phyloP scores from a whole-genome alignment of 2,113 vertebrate species.

The Tiliqua scincoides region DNA sequence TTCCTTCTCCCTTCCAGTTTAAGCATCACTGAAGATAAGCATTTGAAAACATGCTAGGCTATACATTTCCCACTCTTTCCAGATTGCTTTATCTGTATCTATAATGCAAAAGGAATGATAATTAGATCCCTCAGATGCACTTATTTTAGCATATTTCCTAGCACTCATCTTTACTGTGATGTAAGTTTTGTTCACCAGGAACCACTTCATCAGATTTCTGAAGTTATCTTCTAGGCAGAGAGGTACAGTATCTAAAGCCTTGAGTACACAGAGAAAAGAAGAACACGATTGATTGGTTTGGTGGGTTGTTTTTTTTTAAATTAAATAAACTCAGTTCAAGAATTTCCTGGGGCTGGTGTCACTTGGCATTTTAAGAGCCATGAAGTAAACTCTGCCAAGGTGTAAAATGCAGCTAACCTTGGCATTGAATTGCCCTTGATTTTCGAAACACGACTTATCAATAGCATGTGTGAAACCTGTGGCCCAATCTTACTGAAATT shows the following conservation, averaged over 20 bases:
- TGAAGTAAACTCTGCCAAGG: no score
- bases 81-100: background rate
- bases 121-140: background rate
- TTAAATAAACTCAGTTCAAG: no score
- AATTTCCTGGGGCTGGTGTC: no score
- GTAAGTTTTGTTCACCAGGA: background rate
- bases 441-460: no score
- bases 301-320: no score
- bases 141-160: background rate
- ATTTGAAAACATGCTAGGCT: conserved; percentile 16
- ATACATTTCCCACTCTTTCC: conserved; percentile 28
- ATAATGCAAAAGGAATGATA: background rate
- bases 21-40: conserved; percentile 38
- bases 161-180: background rate
- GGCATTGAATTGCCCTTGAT: no score
- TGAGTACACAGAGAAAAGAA: background rate
- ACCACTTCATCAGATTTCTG: background rate
- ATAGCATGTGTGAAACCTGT: no score
- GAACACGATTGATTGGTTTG: no score
- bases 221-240: background rate
- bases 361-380: no score
- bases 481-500: no score
- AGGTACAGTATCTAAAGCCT: background rate
- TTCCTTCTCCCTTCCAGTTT: conserved; percentile 22
- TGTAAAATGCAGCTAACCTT: no score